phyloP scores from a whole-genome alignment of 2,888 invertebrate genomes.

The Phlogophora meticulosa region DNA sequence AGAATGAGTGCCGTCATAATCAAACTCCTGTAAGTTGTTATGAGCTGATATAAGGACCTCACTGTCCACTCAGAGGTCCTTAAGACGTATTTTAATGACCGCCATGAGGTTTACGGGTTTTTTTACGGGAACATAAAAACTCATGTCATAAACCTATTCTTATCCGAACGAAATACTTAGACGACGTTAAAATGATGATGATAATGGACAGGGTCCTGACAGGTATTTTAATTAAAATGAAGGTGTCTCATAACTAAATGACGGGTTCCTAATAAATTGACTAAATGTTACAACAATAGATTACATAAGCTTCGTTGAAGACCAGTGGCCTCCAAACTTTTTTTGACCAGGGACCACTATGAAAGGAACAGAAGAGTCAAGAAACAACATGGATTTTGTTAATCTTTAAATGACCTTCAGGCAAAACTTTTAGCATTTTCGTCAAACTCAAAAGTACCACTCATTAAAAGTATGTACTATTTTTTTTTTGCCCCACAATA shows the following conservation, averaged over 20 bases:
- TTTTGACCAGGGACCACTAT: no score
- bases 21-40: not conserved
- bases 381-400: no score
- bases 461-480: no score
- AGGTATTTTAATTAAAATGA: not conserved
- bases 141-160: not conserved
- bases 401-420: no score
- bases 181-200: not conserved
- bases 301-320: slow-evolving; percentile 6
- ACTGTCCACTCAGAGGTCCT: not conserved
- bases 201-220: no score
- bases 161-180: no score
- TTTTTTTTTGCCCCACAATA: no score
- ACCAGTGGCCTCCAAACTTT: no score
- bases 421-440: no score
- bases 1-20: not conserved
- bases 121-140: not conserved
- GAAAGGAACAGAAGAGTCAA: no score
- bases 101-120: slow-evolving; percentile 3
- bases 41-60: slow-evolving; percentile 18
- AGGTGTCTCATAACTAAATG: not conserved
- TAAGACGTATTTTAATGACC: slow-evolving; percentile 12
- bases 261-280: not conserved
- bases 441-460: no score
- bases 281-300: not conserved